phyloP scores from a whole-genome alignment of 2,888 invertebrate species.

The Agrochola circellaris region DNA sequence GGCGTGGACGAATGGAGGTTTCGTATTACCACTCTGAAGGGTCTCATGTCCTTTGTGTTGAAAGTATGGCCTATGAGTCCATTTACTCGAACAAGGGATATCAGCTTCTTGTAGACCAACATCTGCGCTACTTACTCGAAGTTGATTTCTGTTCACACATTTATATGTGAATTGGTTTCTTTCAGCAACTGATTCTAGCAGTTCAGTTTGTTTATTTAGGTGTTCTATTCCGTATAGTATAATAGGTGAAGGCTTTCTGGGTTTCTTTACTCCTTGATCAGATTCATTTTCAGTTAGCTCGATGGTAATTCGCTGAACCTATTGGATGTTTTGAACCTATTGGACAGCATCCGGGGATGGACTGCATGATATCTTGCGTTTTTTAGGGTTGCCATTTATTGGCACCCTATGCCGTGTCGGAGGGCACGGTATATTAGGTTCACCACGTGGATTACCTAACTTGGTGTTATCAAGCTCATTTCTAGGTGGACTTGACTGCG shows the following conservation, averaged over 20 bases:
- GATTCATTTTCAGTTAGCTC: slow-evolving; percentile 2
- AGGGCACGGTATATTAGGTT: background rate
- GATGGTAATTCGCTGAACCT: background rate
- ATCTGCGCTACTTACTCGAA: slow-evolving; percentile 3
- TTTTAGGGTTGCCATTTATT: background rate
- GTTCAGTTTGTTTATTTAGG: slow-evolving; percentile 1
- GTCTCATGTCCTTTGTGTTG: background rate
- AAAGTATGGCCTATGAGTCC: slow-evolving; percentile 1
- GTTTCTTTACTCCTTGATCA: background rate
- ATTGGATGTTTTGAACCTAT: background rate
- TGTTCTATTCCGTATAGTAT: slow-evolving; percentile 2
- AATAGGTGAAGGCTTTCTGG: background rate
- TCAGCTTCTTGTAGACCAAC: slow-evolving; percentile 2
- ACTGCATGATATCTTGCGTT: background rate
- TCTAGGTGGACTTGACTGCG: background rate
- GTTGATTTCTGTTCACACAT: slow-evolving; percentile 9
- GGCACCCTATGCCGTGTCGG: background rate
- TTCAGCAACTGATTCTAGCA: background rate
- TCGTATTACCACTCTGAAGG: background rate
- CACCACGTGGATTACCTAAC: too few relatives aligned
- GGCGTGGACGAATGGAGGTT: background rate
- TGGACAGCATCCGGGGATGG: background rate
- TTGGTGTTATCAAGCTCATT: background rate
- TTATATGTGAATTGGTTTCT: background rate
- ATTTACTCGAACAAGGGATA: background rate